Base-by-base conservation (phyloP, 2,113 vertebrate species). In the Turnix velox region DNA sequence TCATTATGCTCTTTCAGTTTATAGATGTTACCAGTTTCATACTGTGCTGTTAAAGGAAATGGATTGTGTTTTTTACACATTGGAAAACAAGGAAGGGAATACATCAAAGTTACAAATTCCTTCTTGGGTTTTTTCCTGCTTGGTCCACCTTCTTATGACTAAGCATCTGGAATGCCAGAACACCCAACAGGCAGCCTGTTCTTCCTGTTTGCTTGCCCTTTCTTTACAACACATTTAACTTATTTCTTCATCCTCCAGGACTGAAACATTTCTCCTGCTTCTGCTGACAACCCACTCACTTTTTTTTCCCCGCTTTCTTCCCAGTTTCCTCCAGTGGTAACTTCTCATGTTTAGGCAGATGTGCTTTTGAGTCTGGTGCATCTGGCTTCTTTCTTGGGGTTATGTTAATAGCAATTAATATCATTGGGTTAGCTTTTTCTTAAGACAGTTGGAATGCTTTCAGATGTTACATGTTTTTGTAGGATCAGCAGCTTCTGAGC, bases 91-190 rank as follows among this genome's bases (percentile, higher is more conserved):
- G 72, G 74, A 75, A 77, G 28, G 33, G 43, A 45, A 82, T 91
- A 45, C 28, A 28, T 63, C 24, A 85, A 31, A 90, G 84, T 68
- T 66, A 59, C n/a, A 19, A 45, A 78, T 88, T 91, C 69, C 35
- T 82, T n/a, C 40, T 84, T 61, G n/a, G 58, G 7, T 14, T 65
- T 93, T 76, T 94, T 95, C 74, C 87, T 96, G 87, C 71, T 76
- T 81, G 77, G 37, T 93, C 66, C 78, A 42, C 35, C 37, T 49
- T 30, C 58, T 84, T 78, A 82, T 94, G 94, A 92, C 84, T 93
- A 95, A 93, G 57, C 55, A 73, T 79, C 31, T 83, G 86, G 95
- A 96, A 94, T 94, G 92, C 68, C 69, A 86, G 84, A 90, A 67
- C 61, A 81, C 67, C 46, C 84, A 75, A 52, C 65, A 83, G 58